phyloP scores from a whole-genome alignment of 1,140 invertebrate genomes.

The Eupristina koningsbergeri region DNA sequence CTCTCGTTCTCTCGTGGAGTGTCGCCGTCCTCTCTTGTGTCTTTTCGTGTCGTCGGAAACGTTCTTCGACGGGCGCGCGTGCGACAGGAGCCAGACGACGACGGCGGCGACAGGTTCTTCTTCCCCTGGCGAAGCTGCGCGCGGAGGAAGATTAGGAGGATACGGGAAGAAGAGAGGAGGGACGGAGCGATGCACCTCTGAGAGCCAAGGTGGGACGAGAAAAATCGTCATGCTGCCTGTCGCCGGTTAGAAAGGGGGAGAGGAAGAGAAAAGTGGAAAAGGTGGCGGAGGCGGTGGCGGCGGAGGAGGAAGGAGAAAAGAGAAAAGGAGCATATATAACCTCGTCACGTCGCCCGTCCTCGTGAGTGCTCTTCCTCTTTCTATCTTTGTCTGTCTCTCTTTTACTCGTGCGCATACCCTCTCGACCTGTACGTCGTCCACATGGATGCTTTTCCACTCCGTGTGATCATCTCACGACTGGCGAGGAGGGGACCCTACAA shows the following conservation, averaged over 20 bases:
- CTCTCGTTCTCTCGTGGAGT: conserved; percentile 51
- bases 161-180: not conserved
- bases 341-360: conserved; percentile 29
- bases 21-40: conserved; percentile 44
- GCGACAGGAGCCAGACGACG: not conserved
- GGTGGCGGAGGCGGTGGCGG: not conserved
- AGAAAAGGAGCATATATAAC: conserved; percentile 28
- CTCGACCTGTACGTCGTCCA: not conserved
- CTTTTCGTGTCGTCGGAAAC: conserved; percentile 20
- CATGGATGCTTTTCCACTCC: conserved; percentile 25
- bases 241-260: conserved; percentile 35
- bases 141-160: not conserved
- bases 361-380: conserved; percentile 20
- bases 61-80: not conserved
- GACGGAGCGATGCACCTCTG: not conserved
- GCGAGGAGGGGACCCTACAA: not conserved
- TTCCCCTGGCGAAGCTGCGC: not conserved
- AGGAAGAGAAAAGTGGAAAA: not conserved
- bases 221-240: conserved; percentile 38
- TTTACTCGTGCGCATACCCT: not conserved
- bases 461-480: not conserved
- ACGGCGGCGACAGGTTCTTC: not conserved
- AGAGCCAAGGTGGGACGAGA: conserved; percentile 42
- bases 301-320: too few species aligned
- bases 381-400: conserved; percentile 15